phyloP scores from a whole-genome alignment of 2,797 vertebrate species.

The Moxostoma hubbsi region DNA sequence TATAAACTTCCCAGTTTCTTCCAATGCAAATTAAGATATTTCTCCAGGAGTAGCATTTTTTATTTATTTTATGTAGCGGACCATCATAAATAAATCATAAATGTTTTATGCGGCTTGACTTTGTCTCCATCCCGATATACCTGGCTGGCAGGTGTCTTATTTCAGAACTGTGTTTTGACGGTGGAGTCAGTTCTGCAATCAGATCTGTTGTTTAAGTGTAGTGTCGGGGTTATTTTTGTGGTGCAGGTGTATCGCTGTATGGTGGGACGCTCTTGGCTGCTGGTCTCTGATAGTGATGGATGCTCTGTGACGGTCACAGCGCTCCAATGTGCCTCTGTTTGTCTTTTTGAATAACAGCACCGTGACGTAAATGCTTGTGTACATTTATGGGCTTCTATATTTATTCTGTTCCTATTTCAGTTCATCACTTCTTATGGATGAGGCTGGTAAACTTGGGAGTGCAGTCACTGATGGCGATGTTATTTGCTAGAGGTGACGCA shows the following conservation, averaged over 20 bases:
- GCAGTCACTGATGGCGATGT: slow-evolving; percentile 10
- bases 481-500: neutral
- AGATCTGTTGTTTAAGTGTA: slow-evolving; percentile 17
- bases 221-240: slow-evolving; percentile 45
- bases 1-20: neutral
- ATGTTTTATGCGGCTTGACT: neutral
- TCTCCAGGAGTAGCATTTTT: no score
- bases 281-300: slow-evolving; percentile 51
- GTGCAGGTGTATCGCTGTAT: slow-evolving; percentile 27
- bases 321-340: slow-evolving; percentile 51
- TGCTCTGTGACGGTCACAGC: slow-evolving; percentile 39
- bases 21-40: neutral
- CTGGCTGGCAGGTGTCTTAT: neutral
- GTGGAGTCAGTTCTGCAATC: neutral
- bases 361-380: slow-evolving; percentile 28
- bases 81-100: slow-evolving; percentile 10
- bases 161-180: neutral
- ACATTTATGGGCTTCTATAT: slow-evolving; percentile 40
- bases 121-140: neutral
- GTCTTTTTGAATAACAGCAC: slow-evolving; percentile 37
- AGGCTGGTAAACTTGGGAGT: slow-evolving; percentile 1
- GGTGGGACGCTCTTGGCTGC: slow-evolving; percentile 19
- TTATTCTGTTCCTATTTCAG: slow-evolving; percentile 45
- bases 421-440: slow-evolving; percentile 37
- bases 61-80: neutral